Evolutionary conservation across 2,797 vertebrate species (phyloP).

Genomic region (Acrocephalus scirpaceus): DNA sequence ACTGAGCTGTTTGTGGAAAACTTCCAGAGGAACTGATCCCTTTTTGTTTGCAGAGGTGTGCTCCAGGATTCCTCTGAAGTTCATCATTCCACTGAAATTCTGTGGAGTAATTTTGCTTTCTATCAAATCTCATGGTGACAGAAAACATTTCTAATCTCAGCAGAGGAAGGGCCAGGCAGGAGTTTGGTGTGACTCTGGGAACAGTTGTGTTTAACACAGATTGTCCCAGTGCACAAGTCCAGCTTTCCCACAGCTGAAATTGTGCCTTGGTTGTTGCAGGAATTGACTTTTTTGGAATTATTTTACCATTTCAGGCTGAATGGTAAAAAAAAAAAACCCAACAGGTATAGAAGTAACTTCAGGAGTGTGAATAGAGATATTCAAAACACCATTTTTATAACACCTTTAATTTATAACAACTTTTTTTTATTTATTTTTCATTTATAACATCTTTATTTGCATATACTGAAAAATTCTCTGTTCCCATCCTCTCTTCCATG

Average conservation of each 20-base stretch:
- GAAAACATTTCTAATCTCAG: background rate
- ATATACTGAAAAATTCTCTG: background rate
- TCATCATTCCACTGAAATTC: background rate
- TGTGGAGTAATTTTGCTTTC: background rate
- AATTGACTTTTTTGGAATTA: background rate
- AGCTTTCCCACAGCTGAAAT: background rate
- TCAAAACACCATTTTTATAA: background rate
- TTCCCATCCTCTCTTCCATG: background rate
- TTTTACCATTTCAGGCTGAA: background rate
- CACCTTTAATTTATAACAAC: too few relatives aligned
- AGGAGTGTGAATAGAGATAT: background rate
- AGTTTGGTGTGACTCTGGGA: background rate
- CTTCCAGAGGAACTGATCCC: background rate
- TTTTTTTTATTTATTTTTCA: too few relatives aligned
- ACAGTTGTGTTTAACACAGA: background rate
- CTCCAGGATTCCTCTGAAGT: background rate
- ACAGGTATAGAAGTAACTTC: rapidly evolving
- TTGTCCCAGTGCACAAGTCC: background rate
- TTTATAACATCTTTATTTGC: background rate
- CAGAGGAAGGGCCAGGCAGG: background rate
- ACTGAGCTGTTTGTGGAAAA: background rate
- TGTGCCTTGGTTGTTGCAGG: background rate
- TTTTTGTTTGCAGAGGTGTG: background rate
- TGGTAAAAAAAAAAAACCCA: background rate
- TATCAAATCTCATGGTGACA: background rate